These are phyloP conservation scores for Encarsia formosa DNA, from an alignment of 2,888 invertebrate genomes.

Conservation along the genomic window DNA sequence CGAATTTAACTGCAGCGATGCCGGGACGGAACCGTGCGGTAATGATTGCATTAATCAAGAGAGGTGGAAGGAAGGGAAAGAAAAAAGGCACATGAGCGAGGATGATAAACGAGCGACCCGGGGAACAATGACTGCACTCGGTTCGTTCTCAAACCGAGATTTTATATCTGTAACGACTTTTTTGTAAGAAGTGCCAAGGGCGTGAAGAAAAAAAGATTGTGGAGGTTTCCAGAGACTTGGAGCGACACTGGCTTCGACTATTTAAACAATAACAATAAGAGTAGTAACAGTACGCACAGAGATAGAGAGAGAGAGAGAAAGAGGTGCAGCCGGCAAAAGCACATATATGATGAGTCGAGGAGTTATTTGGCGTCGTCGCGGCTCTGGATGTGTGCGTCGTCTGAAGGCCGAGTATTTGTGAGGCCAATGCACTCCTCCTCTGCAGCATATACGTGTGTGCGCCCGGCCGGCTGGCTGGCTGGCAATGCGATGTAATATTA, in stretches of 20 bases:
- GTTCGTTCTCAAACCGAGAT: too few species aligned
- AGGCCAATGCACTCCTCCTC: conserved; percentile 38
- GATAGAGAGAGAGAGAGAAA: too few species aligned
- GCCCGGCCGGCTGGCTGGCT: conserved; percentile 32
- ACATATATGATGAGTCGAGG: too few species aligned
- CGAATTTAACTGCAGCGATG: too few species aligned
- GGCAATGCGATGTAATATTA: conserved; percentile 50
- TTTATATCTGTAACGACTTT: too few species aligned
- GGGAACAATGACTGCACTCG: too few species aligned
- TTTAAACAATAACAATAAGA: too few species aligned
- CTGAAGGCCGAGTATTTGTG: conserved; percentile 37
- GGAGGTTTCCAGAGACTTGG: not conserved
- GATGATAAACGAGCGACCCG: too few species aligned
- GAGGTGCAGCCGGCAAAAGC: too few species aligned
- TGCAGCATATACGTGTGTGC: conserved; percentile 30
- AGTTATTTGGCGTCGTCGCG: conserved; percentile 23
- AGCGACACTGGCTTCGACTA: not conserved
- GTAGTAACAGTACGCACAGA: too few species aligned
- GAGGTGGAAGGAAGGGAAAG: not conserved
- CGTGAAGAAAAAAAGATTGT: conserved; percentile 13
- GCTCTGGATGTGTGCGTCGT: conserved; percentile 31
- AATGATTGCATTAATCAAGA: conserved; percentile 26
- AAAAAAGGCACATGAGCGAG: not conserved
- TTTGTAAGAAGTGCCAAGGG: too few species aligned
- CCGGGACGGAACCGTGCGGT: conserved; percentile 4